phyloP scores from a whole-genome alignment of 2,888 invertebrate genomes.

The Nematopogon swammerdamellus region DNA sequence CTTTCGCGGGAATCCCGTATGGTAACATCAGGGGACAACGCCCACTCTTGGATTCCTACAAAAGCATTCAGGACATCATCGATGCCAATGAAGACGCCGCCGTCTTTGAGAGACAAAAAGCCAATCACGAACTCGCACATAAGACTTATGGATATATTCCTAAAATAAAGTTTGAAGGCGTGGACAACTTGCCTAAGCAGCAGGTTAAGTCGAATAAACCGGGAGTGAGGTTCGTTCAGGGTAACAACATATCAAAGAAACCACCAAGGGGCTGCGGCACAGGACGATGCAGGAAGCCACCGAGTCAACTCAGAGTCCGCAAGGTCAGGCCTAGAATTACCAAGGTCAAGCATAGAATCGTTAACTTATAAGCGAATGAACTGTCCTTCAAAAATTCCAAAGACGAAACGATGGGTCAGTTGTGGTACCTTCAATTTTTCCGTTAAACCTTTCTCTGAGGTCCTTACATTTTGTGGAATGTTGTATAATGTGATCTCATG shows the following conservation, averaged over 20 bases:
- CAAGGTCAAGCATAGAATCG: too few relatives aligned
- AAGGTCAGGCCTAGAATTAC: constrained; percentile 22
- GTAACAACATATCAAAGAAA: constrained; percentile 10
- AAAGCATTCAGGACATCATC: constrained; percentile 27
- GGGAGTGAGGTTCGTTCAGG: constrained; percentile 14
- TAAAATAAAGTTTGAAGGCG: too few relatives aligned
- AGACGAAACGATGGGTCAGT: too few relatives aligned
- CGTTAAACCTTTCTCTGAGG: too few relatives aligned
- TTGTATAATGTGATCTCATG: too few relatives aligned
- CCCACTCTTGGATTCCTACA: constrained; percentile 11
- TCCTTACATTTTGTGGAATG: too few relatives aligned
- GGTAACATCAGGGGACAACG: constrained; percentile 20
- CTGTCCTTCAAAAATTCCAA: too few relatives aligned
- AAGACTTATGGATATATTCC: neutral
- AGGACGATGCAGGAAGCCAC: constrained; percentile 28
- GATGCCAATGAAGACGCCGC: constrained; percentile 34
- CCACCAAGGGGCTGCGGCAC: constrained; percentile 20
- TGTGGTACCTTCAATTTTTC: too few relatives aligned
- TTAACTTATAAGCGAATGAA: too few relatives aligned
- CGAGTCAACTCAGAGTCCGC: constrained; percentile 17
- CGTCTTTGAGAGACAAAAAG: constrained; percentile 13
- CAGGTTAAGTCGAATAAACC: constrained; percentile 19
- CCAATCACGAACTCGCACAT: constrained; percentile 14
- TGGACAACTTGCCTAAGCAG: neutral
- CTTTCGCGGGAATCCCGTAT: constrained; percentile 16